Evolutionary conservation across 1,140 invertebrate genomes (phyloP).

Genomic region (Lasioglossum baleicum): DNA sequence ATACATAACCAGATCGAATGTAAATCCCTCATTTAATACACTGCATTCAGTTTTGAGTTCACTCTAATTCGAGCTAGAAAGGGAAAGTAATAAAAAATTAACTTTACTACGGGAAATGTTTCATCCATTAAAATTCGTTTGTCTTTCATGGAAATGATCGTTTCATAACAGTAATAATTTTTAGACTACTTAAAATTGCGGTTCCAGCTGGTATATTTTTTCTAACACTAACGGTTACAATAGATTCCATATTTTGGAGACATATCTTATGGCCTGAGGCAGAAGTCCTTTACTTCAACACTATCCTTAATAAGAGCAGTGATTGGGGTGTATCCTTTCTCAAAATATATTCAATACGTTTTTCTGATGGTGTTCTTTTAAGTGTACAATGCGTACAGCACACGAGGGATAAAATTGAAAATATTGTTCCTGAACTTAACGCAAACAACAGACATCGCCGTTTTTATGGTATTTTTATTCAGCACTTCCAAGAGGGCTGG

Average conservation of each 20-base stretch:
- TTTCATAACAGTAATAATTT: conserved; percentile 69
- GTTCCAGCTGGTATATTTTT: conserved; percentile 86
- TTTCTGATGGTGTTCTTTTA: no score
- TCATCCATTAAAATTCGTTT: conserved; percentile 25
- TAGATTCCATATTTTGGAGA: conserved; percentile 97
- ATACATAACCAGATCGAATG: conserved; percentile 22
- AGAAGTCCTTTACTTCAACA: conserved; percentile 98
- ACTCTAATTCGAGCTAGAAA: conserved; percentile 4
- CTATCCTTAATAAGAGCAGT: conserved; percentile 95
- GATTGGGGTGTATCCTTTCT: conserved; percentile 97
- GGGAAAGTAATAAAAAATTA: neutral
- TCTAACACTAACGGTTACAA: conserved; percentile 86
- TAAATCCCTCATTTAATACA: conserved; percentile 30
- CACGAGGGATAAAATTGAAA: neutral
- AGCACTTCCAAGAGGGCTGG: conserved; percentile 94
- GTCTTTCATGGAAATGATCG: conserved; percentile 2
- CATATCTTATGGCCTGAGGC: conserved; percentile 97
- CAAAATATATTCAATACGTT: conserved; percentile 2
- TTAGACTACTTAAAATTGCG: conserved; percentile 86
- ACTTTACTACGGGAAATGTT: conserved; percentile 4
- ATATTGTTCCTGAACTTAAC: conserved; percentile 68
- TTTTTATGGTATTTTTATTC: conserved; percentile 99
- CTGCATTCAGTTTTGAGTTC: conserved; percentile 10
- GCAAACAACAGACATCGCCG: conserved; percentile 88
- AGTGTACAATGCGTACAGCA: no score